These are phyloP conservation scores for Galaxias olidus DNA, from an alignment of 2,797 vertebrate genomes.

Conservation along the genomic window DNA sequence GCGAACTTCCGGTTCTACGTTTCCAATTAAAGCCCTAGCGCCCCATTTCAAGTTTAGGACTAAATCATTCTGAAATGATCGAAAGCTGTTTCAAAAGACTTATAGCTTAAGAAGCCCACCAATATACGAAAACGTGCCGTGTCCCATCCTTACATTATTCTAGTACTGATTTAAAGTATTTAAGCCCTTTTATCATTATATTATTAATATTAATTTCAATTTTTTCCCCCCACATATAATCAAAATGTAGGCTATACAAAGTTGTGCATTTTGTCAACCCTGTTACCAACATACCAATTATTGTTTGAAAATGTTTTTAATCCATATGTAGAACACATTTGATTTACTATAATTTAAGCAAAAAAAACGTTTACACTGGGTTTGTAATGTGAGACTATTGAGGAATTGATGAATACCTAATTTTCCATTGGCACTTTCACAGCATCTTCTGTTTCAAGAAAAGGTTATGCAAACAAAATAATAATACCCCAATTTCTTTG, in stretches of 20 bases:
- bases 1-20: no score
- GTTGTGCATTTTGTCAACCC: conserved; percentile 6
- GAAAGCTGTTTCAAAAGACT: no score
- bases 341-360: no score
- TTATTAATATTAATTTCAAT: no score
- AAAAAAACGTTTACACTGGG: conserved; percentile 7
- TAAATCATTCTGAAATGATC: no score
- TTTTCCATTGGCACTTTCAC: conserved; percentile 15
- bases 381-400: conserved; percentile 19
- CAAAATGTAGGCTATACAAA: conserved; percentile 11
- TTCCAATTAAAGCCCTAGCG: no score
- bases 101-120: no score
- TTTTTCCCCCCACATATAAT: no score
- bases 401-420: conserved; percentile 11
- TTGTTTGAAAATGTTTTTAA: conserved; percentile 2
- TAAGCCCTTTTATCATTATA: no score
- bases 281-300: conserved; percentile 1
- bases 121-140: conserved; percentile 1
- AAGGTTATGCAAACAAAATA: conserved; percentile 19
- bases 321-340: conserved; percentile 10
- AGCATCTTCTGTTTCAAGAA: conserved; percentile 14
- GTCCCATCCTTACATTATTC: conserved; percentile 6
- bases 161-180: conserved; percentile 2
- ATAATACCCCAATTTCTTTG: conserved; percentile 4
- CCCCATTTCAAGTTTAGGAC: no score